These are phyloP conservation scores for Stichopus chloronotus DNA, from an alignment of 35 echinoderm and acorn worm genomes.

Conservation along the genomic window DNA sequence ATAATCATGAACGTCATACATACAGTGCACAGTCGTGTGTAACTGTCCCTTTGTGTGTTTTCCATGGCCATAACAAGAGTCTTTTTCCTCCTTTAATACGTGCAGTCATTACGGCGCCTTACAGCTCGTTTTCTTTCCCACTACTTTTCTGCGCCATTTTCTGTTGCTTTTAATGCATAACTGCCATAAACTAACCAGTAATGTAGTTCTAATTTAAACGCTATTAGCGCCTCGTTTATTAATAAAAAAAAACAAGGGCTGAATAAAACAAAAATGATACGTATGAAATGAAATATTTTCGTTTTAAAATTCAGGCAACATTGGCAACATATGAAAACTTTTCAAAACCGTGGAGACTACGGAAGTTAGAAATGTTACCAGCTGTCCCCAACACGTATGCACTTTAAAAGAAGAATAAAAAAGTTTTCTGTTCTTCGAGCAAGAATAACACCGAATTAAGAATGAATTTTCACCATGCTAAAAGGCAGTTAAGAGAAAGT, in stretches of 20 bases:
- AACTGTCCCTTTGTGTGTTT: neutral
- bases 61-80: slow-evolving; percentile 6
- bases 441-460: slow-evolving; percentile 42
- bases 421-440: slow-evolving; percentile 7
- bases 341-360: neutral
- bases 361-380: neutral
- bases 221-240: slow-evolving; percentile 51
- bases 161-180: slow-evolving; percentile 63
- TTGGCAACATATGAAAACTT: neutral
- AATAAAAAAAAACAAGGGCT: neutral
- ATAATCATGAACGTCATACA: too few relatives aligned
- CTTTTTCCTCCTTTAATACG: slow-evolving; percentile 55
- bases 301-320: neutral
- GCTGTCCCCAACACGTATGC: neutral
- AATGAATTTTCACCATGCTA: slow-evolving; percentile 45
- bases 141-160: slow-evolving; percentile 47
- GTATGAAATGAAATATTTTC: neutral
- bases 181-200: slow-evolving; percentile 52
- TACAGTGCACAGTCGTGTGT: neutral
- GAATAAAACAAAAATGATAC: neutral
- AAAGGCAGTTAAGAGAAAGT: slow-evolving; percentile 47
- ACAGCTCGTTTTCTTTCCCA: slow-evolving; percentile 46
- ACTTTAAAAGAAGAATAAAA: neutral
- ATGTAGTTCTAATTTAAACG: slow-evolving; percentile 63
- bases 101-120: slow-evolving; percentile 48